phyloP scores from a whole-genome alignment of 2,888 invertebrate genomes.

The Cylindroiulus punctatus region DNA sequence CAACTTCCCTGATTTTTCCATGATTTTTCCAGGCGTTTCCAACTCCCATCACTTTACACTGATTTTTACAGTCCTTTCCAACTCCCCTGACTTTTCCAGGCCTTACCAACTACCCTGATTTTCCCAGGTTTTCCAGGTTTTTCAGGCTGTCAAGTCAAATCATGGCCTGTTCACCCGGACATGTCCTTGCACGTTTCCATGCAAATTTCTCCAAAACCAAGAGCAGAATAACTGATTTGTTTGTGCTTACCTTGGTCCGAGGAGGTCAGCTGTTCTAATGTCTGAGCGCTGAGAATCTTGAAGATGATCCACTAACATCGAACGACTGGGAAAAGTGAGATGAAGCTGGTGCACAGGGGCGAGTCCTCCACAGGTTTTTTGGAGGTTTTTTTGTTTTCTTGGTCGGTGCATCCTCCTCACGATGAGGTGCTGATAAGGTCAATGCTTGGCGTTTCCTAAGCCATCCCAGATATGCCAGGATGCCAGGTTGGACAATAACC shows the following conservation, averaged over 20 bases:
- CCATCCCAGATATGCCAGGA: conserved; percentile 1
- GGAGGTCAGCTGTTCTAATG: neutral
- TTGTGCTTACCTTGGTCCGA: neutral
- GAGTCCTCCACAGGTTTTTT: neutral
- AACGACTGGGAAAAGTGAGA: neutral
- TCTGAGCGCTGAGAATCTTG: neutral
- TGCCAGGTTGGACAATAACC: conserved; percentile 32
- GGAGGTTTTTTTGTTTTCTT: neutral
- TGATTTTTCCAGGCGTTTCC: too few species aligned
- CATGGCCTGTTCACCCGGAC: too few species aligned
- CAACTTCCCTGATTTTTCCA: too few species aligned
- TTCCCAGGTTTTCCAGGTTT: too few species aligned
- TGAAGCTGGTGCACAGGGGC: conserved; percentile 5
- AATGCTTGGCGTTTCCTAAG: conserved; percentile 26
- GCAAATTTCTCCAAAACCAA: too few species aligned
- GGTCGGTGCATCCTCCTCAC: neutral
- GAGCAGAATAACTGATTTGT: neutral
- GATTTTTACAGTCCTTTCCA: too few species aligned
- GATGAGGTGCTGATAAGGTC: conserved; percentile 12
- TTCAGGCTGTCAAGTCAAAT: too few species aligned
- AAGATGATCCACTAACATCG: conserved; percentile 7
- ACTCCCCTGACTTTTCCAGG: too few species aligned
- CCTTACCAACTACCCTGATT: too few species aligned
- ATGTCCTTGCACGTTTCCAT: too few species aligned
- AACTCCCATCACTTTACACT: too few species aligned